Evolutionary conservation across 2,888 invertebrate species (phyloP).

Genomic region (Xiphydria camelus): DNA sequence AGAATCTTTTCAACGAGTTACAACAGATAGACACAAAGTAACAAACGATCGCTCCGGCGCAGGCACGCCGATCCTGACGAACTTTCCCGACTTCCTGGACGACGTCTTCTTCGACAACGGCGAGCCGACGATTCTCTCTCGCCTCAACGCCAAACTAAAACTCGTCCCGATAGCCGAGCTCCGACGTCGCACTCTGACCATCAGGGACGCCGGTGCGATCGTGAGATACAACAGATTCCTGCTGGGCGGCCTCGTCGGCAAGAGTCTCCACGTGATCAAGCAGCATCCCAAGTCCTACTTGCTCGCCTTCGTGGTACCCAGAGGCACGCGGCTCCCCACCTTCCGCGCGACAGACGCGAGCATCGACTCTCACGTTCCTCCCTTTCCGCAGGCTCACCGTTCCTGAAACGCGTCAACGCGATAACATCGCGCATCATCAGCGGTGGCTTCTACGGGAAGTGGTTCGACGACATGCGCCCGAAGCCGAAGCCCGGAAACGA

Average conservation of each 20-base stretch:
- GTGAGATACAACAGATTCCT: background rate
- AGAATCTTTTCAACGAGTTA: too few species aligned
- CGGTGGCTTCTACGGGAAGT: conserved; percentile 52
- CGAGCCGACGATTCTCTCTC: background rate
- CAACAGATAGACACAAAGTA: too few species aligned
- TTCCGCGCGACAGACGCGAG: too few species aligned
- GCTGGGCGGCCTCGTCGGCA: background rate
- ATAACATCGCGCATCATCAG: conserved; percentile 44
- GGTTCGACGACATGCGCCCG: conserved; percentile 52
- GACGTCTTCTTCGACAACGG: conserved; percentile 12
- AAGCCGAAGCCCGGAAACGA: background rate
- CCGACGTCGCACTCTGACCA: background rate
- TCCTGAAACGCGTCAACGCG: conserved; percentile 45
- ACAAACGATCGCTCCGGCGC: too few species aligned
- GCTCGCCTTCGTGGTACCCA: conserved; percentile 55
- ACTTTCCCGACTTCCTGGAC: conserved; percentile 6
- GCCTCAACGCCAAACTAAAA: conserved; percentile 3
- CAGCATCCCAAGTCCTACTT: conserved; percentile 55
- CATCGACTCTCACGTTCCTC: too few species aligned
- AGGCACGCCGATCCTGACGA: conserved; percentile 8
- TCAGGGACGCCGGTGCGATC: conserved; percentile 2
- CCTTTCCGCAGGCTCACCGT: conserved; percentile 49
- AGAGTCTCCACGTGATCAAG: conserved; percentile 52
- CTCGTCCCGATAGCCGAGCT: background rate
- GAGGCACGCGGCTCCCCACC: conserved; percentile 15